Base-by-base conservation (phyloP, 2,888 invertebrate species). In the Maniola hyperantus region DNA sequence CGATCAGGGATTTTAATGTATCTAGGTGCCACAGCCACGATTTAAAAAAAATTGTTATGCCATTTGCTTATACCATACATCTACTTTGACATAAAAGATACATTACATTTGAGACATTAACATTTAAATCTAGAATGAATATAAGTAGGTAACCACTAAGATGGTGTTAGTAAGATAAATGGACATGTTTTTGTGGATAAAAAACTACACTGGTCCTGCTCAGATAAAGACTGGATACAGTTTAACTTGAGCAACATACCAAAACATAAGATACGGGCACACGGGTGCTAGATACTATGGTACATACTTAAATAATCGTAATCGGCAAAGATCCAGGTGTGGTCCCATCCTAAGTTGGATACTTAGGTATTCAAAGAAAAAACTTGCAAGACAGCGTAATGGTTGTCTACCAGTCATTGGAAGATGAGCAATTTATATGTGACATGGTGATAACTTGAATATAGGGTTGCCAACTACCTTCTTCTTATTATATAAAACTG, bases 401-500 rank as follows among this genome's bases (percentile, higher is more conserved):
- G 20, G 5, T 33, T 33, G 33, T 54, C 36, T 54, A 34, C 15
- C 54, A 34, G 8, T 46, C 8, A 36, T 51, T 5, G 26, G 6
- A 1, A n/a, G 15, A 36, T 54, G 36, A 18, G 54, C 18, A 54
- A 54, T 54, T 54, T 36, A 54, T 36, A 36, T 36, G 36, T 36
- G 36, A 54, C 36, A 54, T 54, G 36, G 36, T n/a, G 15, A 54
- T 13, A 54, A 54, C 33, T 54, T 54, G 34, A 54, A 54, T 36
- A 10, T 54, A 54, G 36, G 18, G 54, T 54, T 36, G 54, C 10
- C 34, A 8, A 36, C 36, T 54, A 1, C 10, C 0, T 13, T n/a
- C 6, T 6, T n/a, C n/a, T 42, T 42, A 11, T 42, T 42, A n/a
- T 11, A 13, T 4, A 42, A 11, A 42, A 2, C 5, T 4, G 26